Conservation (phyloP, 1,140 invertebrate genomes). For the Vanessa atalanta region DNA sequence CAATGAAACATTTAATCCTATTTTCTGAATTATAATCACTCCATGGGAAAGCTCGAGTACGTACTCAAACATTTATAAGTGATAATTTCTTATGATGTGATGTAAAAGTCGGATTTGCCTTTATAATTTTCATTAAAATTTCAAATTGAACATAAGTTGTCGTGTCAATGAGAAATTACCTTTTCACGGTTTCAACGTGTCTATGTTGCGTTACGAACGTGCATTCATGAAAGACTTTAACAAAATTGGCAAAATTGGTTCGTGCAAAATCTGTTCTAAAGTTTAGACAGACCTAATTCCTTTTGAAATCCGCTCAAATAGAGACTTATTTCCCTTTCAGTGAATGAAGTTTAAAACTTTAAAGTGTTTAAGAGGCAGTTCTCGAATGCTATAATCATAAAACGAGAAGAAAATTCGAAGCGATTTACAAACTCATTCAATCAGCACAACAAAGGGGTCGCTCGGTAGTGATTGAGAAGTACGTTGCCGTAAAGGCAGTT, state of each 20-base stretch:
- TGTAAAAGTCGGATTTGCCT: neutral
- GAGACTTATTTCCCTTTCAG: constrained; percentile 30
- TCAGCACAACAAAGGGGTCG: constrained; percentile 49
- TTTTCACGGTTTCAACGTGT: constrained; percentile 16
- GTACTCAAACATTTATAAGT: constrained; percentile 1
- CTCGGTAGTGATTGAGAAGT: constrained; percentile 47
- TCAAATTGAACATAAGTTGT: constrained; percentile 15
- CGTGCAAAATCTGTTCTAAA: constrained; percentile 17
- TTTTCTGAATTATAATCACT: constrained; percentile 12
- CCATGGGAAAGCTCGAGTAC: constrained; percentile 3
- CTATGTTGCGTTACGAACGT: constrained; percentile 9
- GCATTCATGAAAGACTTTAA: constrained; percentile 24
- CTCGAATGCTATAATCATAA: constrained; percentile 22
- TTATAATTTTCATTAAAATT: constrained; percentile 8
- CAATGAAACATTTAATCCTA: constrained; percentile 24
- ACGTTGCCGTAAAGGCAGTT: constrained; percentile 46
- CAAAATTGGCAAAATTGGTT: constrained; percentile 29
- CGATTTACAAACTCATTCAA: constrained; percentile 26
- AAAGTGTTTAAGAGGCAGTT: constrained; percentile 26
- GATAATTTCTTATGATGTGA: neutral
- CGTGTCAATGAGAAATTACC: constrained; percentile 21
- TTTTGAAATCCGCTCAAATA: constrained; percentile 30
- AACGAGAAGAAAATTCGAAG: constrained; percentile 18
- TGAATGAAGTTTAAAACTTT: constrained; percentile 23
- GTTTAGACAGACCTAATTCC: constrained; percentile 26